Evolutionary conservation across 2,888 invertebrate species (phyloP).

Genomic region (Drosophila helvetica): DNA sequence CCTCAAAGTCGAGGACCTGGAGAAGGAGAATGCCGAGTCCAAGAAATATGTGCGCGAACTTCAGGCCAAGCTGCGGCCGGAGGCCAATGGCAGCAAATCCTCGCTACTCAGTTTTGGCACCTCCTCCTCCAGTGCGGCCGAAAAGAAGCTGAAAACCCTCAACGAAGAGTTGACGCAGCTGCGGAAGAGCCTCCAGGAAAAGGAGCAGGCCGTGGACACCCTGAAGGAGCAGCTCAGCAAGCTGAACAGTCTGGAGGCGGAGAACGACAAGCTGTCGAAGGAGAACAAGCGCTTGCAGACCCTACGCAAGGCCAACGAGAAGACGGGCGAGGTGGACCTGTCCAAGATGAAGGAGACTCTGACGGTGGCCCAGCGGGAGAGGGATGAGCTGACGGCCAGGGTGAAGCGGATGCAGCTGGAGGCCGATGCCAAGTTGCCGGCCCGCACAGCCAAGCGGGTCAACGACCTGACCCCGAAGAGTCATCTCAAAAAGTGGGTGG

Average conservation of each 20-base stretch:
- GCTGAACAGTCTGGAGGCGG: conserved; percentile 88
- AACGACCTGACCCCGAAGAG: conserved; percentile 86
- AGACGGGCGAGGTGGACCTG: conserved; percentile 84
- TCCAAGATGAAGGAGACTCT: conserved; percentile 86
- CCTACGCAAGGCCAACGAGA: conserved; percentile 84
- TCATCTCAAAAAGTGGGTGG: conserved; percentile 90
- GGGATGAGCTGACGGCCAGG: conserved; percentile 87
- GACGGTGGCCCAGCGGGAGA: conserved; percentile 87
- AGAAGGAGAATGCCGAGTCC: conserved; percentile 90
- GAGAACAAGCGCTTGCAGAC: conserved; percentile 88
- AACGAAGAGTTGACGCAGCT: conserved; percentile 90
- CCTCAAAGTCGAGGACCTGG: conserved; percentile 92
- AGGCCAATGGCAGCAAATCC: conserved; percentile 55
- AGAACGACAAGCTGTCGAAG: conserved; percentile 89
- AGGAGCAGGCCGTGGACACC: conserved; percentile 91
- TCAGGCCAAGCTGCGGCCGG: conserved; percentile 87
- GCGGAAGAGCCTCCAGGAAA: conserved; percentile 91
- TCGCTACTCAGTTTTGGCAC: conserved; percentile 59
- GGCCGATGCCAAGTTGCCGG: conserved; percentile 87
- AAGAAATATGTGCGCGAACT: conserved; percentile 91
- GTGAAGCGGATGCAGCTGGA: conserved; percentile 88
- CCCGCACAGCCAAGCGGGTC: conserved; percentile 89
- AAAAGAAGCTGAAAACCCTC: conserved; percentile 85
- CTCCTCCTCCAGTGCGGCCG: conserved; percentile 67
- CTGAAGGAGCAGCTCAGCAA: conserved; percentile 89